These are phyloP conservation scores for Galbula dea DNA, from an alignment of 2,113 vertebrate genomes.

Conservation along the genomic window DNA sequence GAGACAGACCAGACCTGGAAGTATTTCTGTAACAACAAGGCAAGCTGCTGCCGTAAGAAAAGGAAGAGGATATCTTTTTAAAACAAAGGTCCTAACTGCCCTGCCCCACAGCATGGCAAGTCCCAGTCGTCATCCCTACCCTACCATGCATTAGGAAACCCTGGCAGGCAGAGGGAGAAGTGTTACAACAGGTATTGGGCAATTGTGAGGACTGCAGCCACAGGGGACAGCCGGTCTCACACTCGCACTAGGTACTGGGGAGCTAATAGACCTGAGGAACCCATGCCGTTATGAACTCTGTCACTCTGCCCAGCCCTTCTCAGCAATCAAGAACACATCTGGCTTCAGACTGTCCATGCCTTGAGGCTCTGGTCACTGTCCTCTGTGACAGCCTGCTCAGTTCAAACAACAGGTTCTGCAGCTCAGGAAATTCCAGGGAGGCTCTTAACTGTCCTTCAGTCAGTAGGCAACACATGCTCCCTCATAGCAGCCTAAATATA, in stretches of 20 bases:
- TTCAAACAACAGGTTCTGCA: neutral
- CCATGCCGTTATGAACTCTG: rapidly evolving
- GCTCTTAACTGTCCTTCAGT: neutral
- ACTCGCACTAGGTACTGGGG: neutral
- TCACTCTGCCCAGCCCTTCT: neutral
- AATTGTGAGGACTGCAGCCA: rapidly evolving
- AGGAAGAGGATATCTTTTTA: neutral
- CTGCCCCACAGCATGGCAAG: neutral
- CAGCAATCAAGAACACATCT: neutral
- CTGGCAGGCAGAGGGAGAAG: neutral
- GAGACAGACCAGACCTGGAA: neutral
- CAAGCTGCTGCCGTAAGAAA: neutral
- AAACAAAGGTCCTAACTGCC: neutral
- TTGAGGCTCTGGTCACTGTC: rapidly evolving
- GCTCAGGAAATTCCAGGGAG: neutral
- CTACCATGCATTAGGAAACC: neutral
- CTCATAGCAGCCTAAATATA: neutral
- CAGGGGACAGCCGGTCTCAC: neutral
- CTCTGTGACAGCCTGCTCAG: neutral
- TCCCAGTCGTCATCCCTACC: neutral
- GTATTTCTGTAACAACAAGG: neutral
- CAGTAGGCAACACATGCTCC: rapidly evolving
- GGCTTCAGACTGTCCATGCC: neutral
- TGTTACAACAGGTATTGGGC: neutral
- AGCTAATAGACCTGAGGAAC: neutral